Evolutionary conservation across 2,113 vertebrate species (phyloP), one percentile per base, ranked within the genome.

Genomic region (Xenus cinereus): DNA sequence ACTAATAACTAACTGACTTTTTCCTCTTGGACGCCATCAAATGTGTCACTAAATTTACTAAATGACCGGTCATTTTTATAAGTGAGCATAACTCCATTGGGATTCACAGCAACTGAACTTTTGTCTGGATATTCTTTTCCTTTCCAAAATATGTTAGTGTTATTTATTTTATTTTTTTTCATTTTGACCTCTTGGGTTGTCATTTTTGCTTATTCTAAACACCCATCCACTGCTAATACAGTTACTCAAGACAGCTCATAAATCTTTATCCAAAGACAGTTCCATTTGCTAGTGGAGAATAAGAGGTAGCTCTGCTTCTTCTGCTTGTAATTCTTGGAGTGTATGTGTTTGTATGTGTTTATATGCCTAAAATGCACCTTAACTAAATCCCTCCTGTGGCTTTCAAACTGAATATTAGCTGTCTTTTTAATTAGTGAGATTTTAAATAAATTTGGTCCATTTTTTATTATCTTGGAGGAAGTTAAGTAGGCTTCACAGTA

Each of bases 201-300:
- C 35, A 75, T 88, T 90, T 90, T 83, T 84, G 27, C 45, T 92
- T 89, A 71, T 82, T 87, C 56, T 81, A 82, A 95, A 90, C 51
- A 82, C 45, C 6, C 1, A 0, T 35, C 22, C 13, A 20, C 56
- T 72, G 35, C 60, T 90, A 88, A 66, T 59, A 77, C 30, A 64
- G 53, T 67, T 89, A 64, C 4, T 45, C 39, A 84, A 43, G 64
- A 26, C 30, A 82, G 62, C 20, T 73, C 53, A 53, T 72, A 75
- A 93, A 72, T 90, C 41, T 81, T 80, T 48, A 37, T 39, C 43
- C 15, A 41, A 84, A 92, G 46, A n/a, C 33, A 75, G 68, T 67
- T 95, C 46, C 50, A 39, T 21, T 90, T 84, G 22, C 11, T 48
- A 35, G 37, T 24, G 32, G 27, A 92, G 63, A 83, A 59, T n/a